These are phyloP conservation scores for Diadegma fenestrale DNA, from an alignment of 2,888 invertebrate species.

Conservation along the genomic window DNA sequence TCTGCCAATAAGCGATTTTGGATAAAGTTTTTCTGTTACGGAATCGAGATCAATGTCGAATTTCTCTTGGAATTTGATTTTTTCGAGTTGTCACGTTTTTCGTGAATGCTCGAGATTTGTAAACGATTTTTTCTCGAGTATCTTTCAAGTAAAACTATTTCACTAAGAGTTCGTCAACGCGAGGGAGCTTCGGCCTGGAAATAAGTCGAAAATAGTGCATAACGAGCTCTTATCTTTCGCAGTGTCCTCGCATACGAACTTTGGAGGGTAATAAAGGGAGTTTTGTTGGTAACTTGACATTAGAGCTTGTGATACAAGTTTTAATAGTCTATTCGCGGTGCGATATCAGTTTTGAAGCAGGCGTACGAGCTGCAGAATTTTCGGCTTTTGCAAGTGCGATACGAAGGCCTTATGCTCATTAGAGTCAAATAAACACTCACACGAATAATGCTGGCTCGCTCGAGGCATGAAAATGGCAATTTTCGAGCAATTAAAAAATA, in stretches of 20 bases:
- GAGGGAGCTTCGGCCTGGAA: neutral
- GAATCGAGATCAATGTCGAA: no score
- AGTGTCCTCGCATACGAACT: slow-evolving; percentile 17
- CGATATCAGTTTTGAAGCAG: slow-evolving; percentile 64
- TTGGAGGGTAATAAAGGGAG: slow-evolving; percentile 54
- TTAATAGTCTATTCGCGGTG: slow-evolving; percentile 23
- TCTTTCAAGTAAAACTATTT: neutral
- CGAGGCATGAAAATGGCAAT: neutral
- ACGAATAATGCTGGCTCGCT: neutral
- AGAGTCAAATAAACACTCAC: neutral
- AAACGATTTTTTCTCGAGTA: neutral
- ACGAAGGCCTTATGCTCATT: slow-evolving; percentile 43
- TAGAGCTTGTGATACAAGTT: slow-evolving; percentile 41
- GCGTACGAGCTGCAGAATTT: slow-evolving; percentile 35
- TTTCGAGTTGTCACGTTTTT: neutral
- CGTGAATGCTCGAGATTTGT: neutral
- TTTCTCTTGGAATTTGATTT: neutral
- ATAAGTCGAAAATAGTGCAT: neutral
- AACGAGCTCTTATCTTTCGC: slow-evolving; percentile 44
- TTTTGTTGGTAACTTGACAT: slow-evolving; percentile 36
- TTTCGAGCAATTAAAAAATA: neutral
- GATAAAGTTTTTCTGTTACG: no score
- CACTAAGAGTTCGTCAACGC: neutral
- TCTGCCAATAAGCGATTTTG: no score
- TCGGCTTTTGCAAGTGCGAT: slow-evolving; percentile 40